Base-by-base conservation (phyloP, 2,113 vertebrate genomes). In the Hippocampus zosterae region DNA sequence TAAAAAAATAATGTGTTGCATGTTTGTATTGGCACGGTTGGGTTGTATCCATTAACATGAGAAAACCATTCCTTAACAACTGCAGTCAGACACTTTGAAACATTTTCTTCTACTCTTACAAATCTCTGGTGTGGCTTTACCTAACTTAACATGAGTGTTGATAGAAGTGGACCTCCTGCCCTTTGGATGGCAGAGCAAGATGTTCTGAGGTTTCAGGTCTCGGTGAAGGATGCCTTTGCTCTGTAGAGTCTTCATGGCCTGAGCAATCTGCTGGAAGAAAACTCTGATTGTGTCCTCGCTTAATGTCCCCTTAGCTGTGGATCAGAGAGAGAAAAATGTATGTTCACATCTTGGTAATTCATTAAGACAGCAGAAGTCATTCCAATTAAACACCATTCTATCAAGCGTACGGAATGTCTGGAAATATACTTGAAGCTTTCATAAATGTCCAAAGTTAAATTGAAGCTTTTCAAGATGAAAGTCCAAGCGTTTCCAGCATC, bases 141-240 rank as follows among this genome's bases (percentile, higher is more conserved):
- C 96, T 0, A 99, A 94, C 90, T 99, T 99, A 57, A 98, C 93
- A 21, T 94, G 93, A 81, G 94, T 96, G 70, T 92, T 96, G 80
- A 87, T 92, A 75, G 95, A 93, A 72, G 92, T 96, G 68, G 93
- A 90, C 10, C 92, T 93, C 76, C 95, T 93, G 2, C 95, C 93
- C 3, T 92, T 93, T 0, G 90, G 73, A 3, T 94, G 94, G 59
- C 95, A 94, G 25, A 99, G 92, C 66, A 99, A 91, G 68, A 99
- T 97, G 73, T 99, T 99, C 91, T 99, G 97, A 0, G 97, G 97
- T 74, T 98, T 99, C 74, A 99, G 89, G 89, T 99, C 96, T 8
- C 96, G 90, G 80, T 99, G 97, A 77, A 99, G 94, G 85, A 99
- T 95, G 74, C 93, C 97, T 83, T 96, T 97, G 88, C 93, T 93